These are phyloP conservation scores for Ichneumoninae sp. DNA, from an alignment of 2,888 invertebrate genomes.

Conservation along the genomic window DNA sequence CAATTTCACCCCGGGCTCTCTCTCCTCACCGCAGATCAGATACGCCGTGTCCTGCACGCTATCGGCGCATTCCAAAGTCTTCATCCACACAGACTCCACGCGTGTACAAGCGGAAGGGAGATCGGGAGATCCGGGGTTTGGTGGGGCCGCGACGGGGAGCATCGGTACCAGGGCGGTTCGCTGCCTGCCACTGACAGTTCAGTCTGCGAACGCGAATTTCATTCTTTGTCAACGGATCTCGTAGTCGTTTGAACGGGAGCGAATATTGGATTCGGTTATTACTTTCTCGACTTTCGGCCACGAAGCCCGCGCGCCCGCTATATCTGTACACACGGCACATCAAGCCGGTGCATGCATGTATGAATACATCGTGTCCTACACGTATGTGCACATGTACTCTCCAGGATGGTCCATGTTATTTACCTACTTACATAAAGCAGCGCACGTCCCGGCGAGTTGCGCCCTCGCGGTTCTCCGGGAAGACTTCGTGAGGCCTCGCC, in stretches of 20 bases:
- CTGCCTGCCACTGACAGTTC: slow-evolving; percentile 80
- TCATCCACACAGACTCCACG: slow-evolving; percentile 44
- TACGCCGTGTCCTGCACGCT: slow-evolving; percentile 9
- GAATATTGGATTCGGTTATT: slow-evolving; percentile 83
- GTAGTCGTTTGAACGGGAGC: slow-evolving; percentile 76
- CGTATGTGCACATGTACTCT: not conserved
- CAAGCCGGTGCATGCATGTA: slow-evolving; percentile 14
- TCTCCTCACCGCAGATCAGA: slow-evolving; percentile 23
- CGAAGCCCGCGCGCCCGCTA: slow-evolving; percentile 55
- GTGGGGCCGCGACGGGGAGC: slow-evolving; percentile 52
- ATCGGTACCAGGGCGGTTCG: slow-evolving; percentile 59
- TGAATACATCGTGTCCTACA: not conserved
- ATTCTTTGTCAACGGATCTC: slow-evolving; percentile 79
- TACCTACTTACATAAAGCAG: slow-evolving; percentile 43
- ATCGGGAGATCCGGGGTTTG: slow-evolving; percentile 44
- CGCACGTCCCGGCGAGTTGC: slow-evolving; percentile 32
- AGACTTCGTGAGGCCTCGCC: slow-evolving; percentile 1
- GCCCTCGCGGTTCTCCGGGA: slow-evolving; percentile 8
- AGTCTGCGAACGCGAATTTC: slow-evolving; percentile 80
- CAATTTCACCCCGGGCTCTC: not conserved
- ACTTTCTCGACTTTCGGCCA: slow-evolving; percentile 78
- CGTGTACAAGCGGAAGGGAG: slow-evolving; percentile 36
- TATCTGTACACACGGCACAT: not conserved
- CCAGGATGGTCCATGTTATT: slow-evolving; percentile 16
- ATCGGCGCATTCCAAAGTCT: not conserved